Conservation (phyloP, 1,140 invertebrate species). For the Nasonia giraulti region DNA sequence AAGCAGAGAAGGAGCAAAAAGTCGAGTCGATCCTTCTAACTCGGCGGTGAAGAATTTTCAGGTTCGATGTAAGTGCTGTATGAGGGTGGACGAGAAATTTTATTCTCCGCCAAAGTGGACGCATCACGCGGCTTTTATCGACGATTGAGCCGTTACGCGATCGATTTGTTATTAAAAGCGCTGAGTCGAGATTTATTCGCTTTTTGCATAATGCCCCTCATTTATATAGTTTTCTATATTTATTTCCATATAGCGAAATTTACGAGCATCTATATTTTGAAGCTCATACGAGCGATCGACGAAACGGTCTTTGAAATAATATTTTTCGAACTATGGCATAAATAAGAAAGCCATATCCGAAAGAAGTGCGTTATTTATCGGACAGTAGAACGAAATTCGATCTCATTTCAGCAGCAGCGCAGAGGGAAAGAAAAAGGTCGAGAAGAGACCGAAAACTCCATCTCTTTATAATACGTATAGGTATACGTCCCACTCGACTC, state of each 20-base stretch:
- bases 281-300: too few relatives aligned
- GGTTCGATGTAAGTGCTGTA: background rate
- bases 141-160: background rate
- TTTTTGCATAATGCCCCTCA: background rate
- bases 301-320: too few relatives aligned
- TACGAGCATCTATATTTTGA: too few relatives aligned
- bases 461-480: background rate
- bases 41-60: background rate
- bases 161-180: background rate
- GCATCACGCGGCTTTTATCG: too few relatives aligned
- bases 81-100: too few relatives aligned
- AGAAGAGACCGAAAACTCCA: background rate
- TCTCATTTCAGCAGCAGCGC: too few relatives aligned
- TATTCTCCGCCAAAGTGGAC: too few relatives aligned
- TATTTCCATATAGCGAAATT: background rate
- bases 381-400: too few relatives aligned
- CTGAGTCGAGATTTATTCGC: background rate
- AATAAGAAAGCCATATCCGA: too few relatives aligned
- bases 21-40: background rate
- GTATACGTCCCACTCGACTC: background rate
- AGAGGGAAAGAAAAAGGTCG: too few relatives aligned
- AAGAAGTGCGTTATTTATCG: too few relatives aligned
- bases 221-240: background rate
- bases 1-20: background rate
- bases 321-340: too few relatives aligned